Evolutionary conservation across 2,888 invertebrate species (phyloP), one percentile per base, ranked within the genome.

Genomic region (Stenodema calcarata): DNA sequence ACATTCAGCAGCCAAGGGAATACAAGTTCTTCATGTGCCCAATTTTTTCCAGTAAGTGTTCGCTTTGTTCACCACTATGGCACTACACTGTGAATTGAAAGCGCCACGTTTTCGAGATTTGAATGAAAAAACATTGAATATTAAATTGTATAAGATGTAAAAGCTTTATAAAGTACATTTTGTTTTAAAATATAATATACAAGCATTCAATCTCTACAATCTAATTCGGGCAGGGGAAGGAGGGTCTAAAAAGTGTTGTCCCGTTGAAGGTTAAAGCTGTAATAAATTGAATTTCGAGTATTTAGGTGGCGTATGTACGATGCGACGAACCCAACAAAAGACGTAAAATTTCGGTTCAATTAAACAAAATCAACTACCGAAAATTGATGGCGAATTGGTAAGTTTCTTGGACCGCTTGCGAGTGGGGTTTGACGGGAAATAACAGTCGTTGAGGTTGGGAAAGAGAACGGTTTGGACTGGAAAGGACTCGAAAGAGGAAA

Each of bases 1-100:
- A 18, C 44, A n/a, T 79, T 79, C 82, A 69, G 82, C 42, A 82
- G 82, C 70, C 82, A 82, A 82, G 82, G 69, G 82, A 82, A 82
- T 82, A 82, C 11, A 73, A 27, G 73, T 35, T 35, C 73, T 47
- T 28, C 69, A 18, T 18, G 73, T 73, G 73, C 73, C 73, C 41
- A 35, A 62, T 23, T 23, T 6, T 62, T 23, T 18, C 7, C 23
- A 18, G 62, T 62, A 18, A 35, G 35, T 35, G 35, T 35, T 62
- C 27, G 11, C 30, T 16, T 14, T 73, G 7, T 18, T 73, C 28
- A n/a, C 47, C 44, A 27, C 78, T 78, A 78, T 78, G 78, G 78
- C 78, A 78, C 78, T 78, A 42, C n/a, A 47, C 62, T 62, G 62
- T 62, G 62, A 62, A 50, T 23, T 35, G 23, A 23, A 28, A 28